Evolutionary conservation across 2,888 invertebrate species (phyloP).

Genomic region (Anthrax anthrax): DNA sequence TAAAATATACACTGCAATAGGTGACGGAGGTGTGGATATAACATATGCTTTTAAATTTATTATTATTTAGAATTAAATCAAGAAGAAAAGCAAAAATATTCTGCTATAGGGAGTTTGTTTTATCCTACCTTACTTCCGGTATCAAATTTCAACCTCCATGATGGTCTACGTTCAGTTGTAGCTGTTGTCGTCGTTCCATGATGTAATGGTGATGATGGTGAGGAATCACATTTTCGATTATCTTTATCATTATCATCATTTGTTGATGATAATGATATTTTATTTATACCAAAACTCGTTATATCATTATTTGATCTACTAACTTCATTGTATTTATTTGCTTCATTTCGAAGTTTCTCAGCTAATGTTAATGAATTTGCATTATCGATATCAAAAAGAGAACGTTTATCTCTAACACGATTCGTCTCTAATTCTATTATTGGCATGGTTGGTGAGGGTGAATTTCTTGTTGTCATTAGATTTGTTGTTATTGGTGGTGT

Average conservation of each 20-base stretch:
- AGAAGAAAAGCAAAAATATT: neutral
- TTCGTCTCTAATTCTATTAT: slow-evolving; percentile 16
- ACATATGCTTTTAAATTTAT: too few species aligned
- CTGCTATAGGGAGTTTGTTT: neutral
- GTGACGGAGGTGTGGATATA: too few species aligned
- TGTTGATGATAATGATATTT: slow-evolving; percentile 3
- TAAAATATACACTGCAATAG: too few species aligned
- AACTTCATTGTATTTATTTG: slow-evolving; percentile 20
- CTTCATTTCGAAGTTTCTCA: slow-evolving; percentile 25
- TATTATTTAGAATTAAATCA: too few species aligned
- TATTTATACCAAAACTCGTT: neutral
- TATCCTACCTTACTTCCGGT: slow-evolving; percentile 57
- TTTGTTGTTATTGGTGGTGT: slow-evolving; percentile 7
- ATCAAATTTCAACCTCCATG: slow-evolving; percentile 83
- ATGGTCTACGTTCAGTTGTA: slow-evolving; percentile 62
- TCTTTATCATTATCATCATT: slow-evolving; percentile 1
- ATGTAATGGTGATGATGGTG: slow-evolving; percentile 15
- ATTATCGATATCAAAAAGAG: slow-evolving; percentile 26
- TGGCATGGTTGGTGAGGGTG: slow-evolving; percentile 33
- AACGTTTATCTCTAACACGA: slow-evolving; percentile 30
- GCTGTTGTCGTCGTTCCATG: slow-evolving; percentile 12
- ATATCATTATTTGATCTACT: slow-evolving; percentile 11
- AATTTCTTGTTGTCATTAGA: slow-evolving; percentile 6
- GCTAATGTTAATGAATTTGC: slow-evolving; percentile 21
- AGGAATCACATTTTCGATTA: slow-evolving; percentile 10